Evolutionary conservation across 2,888 invertebrate species (phyloP), one percentile per base, ranked within the genome.

Genomic region (Antheraea assamensis): DNA sequence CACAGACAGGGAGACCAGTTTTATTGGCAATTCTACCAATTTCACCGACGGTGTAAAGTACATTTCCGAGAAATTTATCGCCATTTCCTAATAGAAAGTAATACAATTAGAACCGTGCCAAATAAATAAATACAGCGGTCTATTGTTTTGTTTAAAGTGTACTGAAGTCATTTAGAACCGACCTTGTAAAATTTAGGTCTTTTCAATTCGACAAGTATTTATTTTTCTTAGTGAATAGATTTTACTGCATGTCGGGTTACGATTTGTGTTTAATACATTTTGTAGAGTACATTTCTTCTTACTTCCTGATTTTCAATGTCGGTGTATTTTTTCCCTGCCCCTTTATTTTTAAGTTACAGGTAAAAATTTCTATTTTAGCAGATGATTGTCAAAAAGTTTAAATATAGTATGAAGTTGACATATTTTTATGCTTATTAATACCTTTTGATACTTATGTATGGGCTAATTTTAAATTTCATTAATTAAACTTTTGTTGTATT

Each of bases 221-320:
- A 27, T 61, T 61, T 30, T 15, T 30, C 15, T 13, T 58, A n/a
- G 24, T 24, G 24, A 58, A 10, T 24, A 7, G 27, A 10, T 61
- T 61, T 61, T 30, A 31, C 3, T 24, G 47, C 47, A 19, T 3
- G 30, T 27, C 30, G 21, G n/a, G 30, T n/a, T 21, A 47, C 42
- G 73, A 70, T 71, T 79, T 83, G 81, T 86, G 4, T 4, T 30
- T 58, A 19, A 21, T 52, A 19, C 21, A 17, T 52, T 52, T 19
- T 42, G 42, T 10, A 42, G 42, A 7, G 42, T 42, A 42, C 10
- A 42, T 42, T 42, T 42, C 42, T 7, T 42, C 10, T 7, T 7
- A 42, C 42, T 42, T 42, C 42, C 8, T 42, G 8, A 42, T 42
- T 42, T 42, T 42, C 7, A 35, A 35, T 35, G 35, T 35, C 35